phyloP scores from a whole-genome alignment of 2,113 vertebrate species.

The Phaethon lepturus region DNA sequence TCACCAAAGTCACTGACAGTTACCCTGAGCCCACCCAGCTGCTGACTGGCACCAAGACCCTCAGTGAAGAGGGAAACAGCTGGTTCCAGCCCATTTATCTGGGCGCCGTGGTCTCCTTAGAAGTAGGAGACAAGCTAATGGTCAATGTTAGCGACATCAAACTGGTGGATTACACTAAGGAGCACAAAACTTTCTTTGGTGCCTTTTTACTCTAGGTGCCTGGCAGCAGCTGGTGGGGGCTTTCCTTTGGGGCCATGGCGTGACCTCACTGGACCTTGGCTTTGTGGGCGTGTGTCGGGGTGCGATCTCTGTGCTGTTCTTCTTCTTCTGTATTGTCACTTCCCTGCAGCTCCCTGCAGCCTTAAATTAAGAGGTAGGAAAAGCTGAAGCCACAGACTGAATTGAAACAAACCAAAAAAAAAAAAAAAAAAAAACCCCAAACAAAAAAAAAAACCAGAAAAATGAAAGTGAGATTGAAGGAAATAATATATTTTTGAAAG shows the following conservation, averaged over 20 bases:
- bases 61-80: constrained; percentile 61
- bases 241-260: not conserved
- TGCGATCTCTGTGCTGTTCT: not conserved
- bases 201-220: constrained; percentile 74
- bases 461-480: not conserved
- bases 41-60: constrained; percentile 71
- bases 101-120: constrained; percentile 73
- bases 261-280: not conserved
- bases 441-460: not conserved
- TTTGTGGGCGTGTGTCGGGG: not conserved
- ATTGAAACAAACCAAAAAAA: not conserved
- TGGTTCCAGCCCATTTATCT: constrained; percentile 79
- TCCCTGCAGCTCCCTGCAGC: not conserved
- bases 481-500: not conserved
- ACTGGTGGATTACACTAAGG: constrained; percentile 78
- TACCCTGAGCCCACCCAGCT: constrained; percentile 75
- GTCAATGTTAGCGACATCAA: constrained; percentile 77
- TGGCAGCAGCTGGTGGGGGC: not conserved
- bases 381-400: not conserved
- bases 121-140: constrained; percentile 75
- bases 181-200: constrained; percentile 83
- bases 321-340: not conserved
- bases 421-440: no score
- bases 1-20: constrained; percentile 75
- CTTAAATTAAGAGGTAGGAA: not conserved